Percentiles rank a stretch among this genome's conserved stretches.
phyloP scores from a whole-genome alignment of 2,888 invertebrate species.

The Heliconius ismenius region DNA sequence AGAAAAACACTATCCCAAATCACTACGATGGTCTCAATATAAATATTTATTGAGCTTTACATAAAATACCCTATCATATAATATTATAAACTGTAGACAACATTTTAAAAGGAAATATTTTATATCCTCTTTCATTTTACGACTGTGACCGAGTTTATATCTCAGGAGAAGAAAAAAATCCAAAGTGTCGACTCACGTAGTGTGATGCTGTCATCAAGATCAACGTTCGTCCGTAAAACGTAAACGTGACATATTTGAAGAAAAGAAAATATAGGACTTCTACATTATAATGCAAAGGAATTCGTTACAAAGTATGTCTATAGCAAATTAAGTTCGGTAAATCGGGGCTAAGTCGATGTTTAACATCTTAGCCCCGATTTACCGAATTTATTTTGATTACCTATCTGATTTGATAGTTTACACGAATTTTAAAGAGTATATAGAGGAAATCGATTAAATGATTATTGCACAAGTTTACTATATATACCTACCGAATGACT shows the following conservation, averaged over 20 bases:
- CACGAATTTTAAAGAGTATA: too few relatives aligned
- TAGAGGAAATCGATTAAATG: too few relatives aligned
- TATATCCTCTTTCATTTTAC: slow-evolving; percentile 13
- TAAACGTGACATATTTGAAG: slow-evolving; percentile 34
- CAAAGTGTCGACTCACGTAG: slow-evolving; percentile 43
- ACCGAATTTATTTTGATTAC: too few relatives aligned
- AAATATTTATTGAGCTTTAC: background rate
- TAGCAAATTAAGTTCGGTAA: background rate
- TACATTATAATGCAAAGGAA: background rate
- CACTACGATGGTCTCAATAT: background rate
- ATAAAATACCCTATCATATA: background rate
- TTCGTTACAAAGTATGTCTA: background rate
- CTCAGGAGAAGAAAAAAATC: slow-evolving; percentile 18
- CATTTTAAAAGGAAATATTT: slow-evolving; percentile 6
- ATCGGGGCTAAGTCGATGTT: too few relatives aligned
- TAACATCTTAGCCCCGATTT: too few relatives aligned
- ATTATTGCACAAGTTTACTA: too few relatives aligned
- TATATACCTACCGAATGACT: too few relatives aligned
- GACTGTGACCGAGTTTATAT: background rate
- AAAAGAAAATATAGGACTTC: slow-evolving; percentile 14
- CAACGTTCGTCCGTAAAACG: slow-evolving; percentile 34
- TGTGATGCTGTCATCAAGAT: slow-evolving; percentile 41
- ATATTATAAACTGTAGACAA: slow-evolving; percentile 10
- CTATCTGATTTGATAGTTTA: too few relatives aligned
- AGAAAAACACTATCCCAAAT: background rate